These are phyloP conservation scores for Panulirus ornatus DNA, from an alignment of 1,140 invertebrate species.

Conservation along the genomic window DNA sequence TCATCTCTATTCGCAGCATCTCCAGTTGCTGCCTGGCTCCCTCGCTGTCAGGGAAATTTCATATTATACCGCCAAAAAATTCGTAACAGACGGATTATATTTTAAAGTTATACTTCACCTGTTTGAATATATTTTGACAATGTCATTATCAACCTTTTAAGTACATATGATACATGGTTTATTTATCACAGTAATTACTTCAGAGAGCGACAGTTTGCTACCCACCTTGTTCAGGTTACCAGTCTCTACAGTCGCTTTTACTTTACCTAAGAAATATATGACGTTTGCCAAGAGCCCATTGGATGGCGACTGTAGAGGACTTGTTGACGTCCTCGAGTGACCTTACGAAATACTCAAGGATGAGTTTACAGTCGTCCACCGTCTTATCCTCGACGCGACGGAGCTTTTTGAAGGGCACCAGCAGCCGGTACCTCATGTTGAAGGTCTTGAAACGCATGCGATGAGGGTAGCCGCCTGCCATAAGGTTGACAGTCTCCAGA, in stretches of 20 bases:
- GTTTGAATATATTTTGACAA: neutral
- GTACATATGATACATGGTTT: too few species aligned
- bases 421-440: conserved; percentile 88
- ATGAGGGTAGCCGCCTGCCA: conserved; percentile 94
- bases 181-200: too few species aligned
- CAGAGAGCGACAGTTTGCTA: too few species aligned
- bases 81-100: too few species aligned
- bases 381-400: conserved; percentile 88
- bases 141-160: neutral
- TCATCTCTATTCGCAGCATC: conserved; percentile 86
- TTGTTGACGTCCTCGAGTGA: conserved; percentile 78
- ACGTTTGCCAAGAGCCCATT: conserved; percentile 94
- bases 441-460: conserved; percentile 97
- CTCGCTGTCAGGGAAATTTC: conserved; percentile 84
- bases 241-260: too few species aligned
- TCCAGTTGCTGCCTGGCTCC: conserved; percentile 93
- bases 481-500: conserved; percentile 95
- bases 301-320: conserved; percentile 81
- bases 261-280: conserved; percentile 90
- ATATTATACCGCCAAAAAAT: too few species aligned
- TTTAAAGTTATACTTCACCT: too few species aligned
- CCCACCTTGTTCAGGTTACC: too few species aligned
- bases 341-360: conserved; percentile 83
- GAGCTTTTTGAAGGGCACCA: conserved; percentile 87
- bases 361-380: conserved; percentile 88